These are phyloP conservation scores for Hartigia nigra DNA, from an alignment of 2,888 invertebrate genomes.

Conservation along the genomic window DNA sequence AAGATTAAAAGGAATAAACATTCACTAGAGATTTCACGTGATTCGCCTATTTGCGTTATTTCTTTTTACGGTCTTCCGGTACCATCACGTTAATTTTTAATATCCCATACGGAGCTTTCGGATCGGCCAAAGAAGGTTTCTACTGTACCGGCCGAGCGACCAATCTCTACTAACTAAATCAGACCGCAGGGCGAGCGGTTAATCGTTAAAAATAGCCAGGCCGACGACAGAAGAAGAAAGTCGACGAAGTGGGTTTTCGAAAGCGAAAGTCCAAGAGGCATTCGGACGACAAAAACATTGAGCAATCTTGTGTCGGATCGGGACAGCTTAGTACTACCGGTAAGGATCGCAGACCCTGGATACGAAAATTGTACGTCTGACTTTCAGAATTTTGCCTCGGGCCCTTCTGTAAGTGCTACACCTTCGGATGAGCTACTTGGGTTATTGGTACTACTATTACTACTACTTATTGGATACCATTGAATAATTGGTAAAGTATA, in stretches of 20 bases:
- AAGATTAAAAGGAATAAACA: not conserved
- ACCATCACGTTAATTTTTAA: not conserved
- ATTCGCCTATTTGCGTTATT: not conserved
- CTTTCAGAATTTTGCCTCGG: not conserved
- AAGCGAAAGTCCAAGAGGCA: slow-evolving; percentile 49
- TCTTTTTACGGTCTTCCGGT: not conserved
- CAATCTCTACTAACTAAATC: not conserved
- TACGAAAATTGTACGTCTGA: slow-evolving; percentile 36
- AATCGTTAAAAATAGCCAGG: slow-evolving; percentile 28
- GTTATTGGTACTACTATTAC: not conserved
- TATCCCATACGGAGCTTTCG: not conserved
- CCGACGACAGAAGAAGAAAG: slow-evolving; percentile 41
- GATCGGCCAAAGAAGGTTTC: not conserved
- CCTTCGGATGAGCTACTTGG: not conserved
- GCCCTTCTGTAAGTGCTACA: not conserved
- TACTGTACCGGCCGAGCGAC: not conserved
- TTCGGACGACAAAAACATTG: slow-evolving; percentile 39
- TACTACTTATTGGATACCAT: not conserved
- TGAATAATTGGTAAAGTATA: not conserved
- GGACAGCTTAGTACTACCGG: not conserved
- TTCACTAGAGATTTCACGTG: not conserved
- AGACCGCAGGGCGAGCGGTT: slow-evolving; percentile 13
- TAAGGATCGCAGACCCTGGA: slow-evolving; percentile 31
- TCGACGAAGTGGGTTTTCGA: slow-evolving; percentile 37
- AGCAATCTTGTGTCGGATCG: slow-evolving; percentile 36